Evolutionary conservation across 2,113 vertebrate species (phyloP), one percentile per base, ranked within the genome.

Genomic region (Vidua macroura): DNA sequence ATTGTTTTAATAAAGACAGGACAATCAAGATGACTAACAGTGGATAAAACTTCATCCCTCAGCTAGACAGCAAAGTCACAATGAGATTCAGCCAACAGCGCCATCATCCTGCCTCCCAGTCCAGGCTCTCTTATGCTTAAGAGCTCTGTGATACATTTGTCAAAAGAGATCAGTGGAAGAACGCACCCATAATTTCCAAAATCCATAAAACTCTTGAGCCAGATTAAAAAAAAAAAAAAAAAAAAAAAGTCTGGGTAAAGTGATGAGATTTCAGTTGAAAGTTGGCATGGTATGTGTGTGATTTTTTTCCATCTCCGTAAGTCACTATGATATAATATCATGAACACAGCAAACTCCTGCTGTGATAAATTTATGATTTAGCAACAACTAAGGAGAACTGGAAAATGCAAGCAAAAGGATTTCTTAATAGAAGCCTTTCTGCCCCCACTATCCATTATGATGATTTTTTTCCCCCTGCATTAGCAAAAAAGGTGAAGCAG

Each of bases 341-440:
- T 17, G 69, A 95, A 86, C 66, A 83, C 6, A 4, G 67, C 58
- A 89, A 87, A 55, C 84, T 78, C 94, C 80, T 72, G 83, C 95
- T 91, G 92, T 76, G 91, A 90, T 75, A 68, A 86, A 88, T 90
- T 90, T 74, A 94, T 70, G 77, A 83, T 93, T 84, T 78, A 94
- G 76, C 64, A 91, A 91, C 86, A 85, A 92, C 75, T 70, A 55
- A 80, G 67, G 12, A 93, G 63, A 92, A 93, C 95, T 68, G 90
- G 90, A 96, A 92, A 96, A 90, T 76, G 79, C 19, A 83, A 84
- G 86, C 59, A 68, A 87, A 88, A 78, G 6, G 28, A 44, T 83
- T 92, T 95, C 63, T 92, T 93, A 56, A 93, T 9, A 83, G n/a
- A 86, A 60, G 8, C 14, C 31, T 24, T 85, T 69, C 75, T 80